Evolutionary conservation across 2,797 vertebrate species (phyloP), one percentile per base, ranked within the genome.

Genomic region (Alauda arvensis): DNA sequence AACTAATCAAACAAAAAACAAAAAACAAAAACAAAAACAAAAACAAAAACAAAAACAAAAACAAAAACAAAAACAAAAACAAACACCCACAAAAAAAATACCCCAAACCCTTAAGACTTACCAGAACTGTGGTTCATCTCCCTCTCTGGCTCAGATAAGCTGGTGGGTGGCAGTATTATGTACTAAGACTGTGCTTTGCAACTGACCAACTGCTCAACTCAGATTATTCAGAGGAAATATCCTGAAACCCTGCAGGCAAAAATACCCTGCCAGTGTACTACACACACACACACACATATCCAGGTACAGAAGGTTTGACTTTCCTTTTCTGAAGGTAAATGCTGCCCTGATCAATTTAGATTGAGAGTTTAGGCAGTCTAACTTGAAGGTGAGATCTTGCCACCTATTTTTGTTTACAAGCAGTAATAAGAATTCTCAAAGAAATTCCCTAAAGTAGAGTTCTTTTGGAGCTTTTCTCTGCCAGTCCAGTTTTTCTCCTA

Each of bases 181-280:
- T 61, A 9, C 37, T 51, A 61, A 33, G 5, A 65, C 10, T 40
- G 26, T 20, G 16, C 26, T 81, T 68, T 79, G 48, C 52, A 70
- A 6, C 8, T 46, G 60, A 72, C 20, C 66, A 65, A 21, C 33
- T 61, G 31, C 69, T 82, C 18, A 65, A 6, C 8, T 57, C 43
- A 25, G 29, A 70, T 51, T 78, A 61, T 52, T 68, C 37, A 42
- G 53, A 86, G 39, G 48, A 89, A 86, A 84, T 76, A 65, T 92
- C 29, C 51, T 52, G 43, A 86, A 89, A 61, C 4, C 11, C 8
- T 18, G n/a, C 1, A 29, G 18, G 29, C 10, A 86, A 84, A 85
- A 82, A 51, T 18, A 52, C 28, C 24, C 40, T 82, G 31, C 7
- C 20, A 12, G 8, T 45, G 11, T 31, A n/a, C 14, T n/a, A 37